These are phyloP conservation scores for Musca vetustissima DNA, from an alignment of 1,140 invertebrate species.

Conservation along the genomic window DNA sequence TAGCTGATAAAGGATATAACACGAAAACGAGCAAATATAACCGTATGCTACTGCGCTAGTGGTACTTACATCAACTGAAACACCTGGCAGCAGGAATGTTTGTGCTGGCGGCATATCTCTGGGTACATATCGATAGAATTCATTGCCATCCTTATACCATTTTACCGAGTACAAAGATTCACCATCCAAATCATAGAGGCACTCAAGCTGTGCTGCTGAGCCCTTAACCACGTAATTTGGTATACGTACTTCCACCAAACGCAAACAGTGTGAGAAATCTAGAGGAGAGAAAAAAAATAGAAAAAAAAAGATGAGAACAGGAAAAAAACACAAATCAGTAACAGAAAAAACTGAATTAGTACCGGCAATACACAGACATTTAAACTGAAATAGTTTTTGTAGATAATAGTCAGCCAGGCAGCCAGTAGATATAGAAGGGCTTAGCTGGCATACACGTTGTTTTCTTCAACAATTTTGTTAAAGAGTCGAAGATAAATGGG, in stretches of 20 bases:
- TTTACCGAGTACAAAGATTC: slow-evolving; percentile 76
- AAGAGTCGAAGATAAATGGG: slow-evolving; percentile 8
- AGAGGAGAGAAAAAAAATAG: slow-evolving; percentile 38
- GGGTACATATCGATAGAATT: slow-evolving; percentile 79
- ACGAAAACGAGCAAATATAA: not conserved
- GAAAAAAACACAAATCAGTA: slow-evolving; percentile 36
- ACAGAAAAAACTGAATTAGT: no score
- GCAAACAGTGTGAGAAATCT: slow-evolving; percentile 57
- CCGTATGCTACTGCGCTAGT: not conserved
- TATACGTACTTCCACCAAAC: slow-evolving; percentile 66
- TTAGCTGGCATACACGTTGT: no score
- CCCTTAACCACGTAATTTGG: slow-evolving; percentile 69
- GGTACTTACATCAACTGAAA: slow-evolving; percentile 66
- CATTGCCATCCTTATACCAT: slow-evolving; percentile 77
- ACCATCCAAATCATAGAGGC: slow-evolving; percentile 67
- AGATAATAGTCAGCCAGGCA: no score
- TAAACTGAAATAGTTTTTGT: no score
- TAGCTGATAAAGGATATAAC: not conserved
- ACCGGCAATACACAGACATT: no score
- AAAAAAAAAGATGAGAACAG: not conserved
- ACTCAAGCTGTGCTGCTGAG: slow-evolving; percentile 63
- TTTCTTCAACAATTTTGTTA: no score
- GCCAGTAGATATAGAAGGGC: no score
- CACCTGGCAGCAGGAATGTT: slow-evolving; percentile 64
- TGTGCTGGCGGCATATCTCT: slow-evolving; percentile 65